These are phyloP conservation scores for Thryonomys swinderianus DNA, from an alignment of 2,113 vertebrate species.

Conservation along the genomic window DNA sequence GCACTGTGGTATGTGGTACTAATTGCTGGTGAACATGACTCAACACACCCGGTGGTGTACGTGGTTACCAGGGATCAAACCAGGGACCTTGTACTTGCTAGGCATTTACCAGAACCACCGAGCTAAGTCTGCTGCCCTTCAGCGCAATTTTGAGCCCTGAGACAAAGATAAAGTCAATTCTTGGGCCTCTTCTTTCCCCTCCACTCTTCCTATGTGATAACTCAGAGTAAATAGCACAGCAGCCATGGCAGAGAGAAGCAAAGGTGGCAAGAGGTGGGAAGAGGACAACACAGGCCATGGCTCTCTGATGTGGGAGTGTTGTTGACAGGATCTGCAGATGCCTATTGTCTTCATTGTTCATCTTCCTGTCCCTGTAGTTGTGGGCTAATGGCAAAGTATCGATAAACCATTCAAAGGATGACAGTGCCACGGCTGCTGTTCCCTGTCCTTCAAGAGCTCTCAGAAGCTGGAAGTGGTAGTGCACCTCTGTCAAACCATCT, in stretches of 20 bases:
- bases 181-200: neutral
- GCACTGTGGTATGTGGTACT: too few relatives aligned
- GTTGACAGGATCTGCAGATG: neutral
- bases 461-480: neutral
- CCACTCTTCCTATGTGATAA: neutral
- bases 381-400: neutral
- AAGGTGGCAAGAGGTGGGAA: neutral
- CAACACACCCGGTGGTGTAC: too few relatives aligned
- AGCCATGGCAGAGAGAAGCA: neutral
- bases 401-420: neutral
- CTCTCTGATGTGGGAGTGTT: neutral
- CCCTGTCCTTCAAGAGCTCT: neutral
- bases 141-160: neutral
- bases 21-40: too few relatives aligned
- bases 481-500: neutral
- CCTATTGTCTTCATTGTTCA: neutral
- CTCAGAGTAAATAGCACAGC: neutral
- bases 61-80: too few relatives aligned
- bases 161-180: neutral
- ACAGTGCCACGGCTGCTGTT: fast-evolving
- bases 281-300: neutral
- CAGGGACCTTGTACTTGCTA: too few relatives aligned
- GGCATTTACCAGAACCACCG: too few relatives aligned
- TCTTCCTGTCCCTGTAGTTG: neutral
- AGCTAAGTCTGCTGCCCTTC: too few relatives aligned